Base-by-base conservation (phyloP, 2,113 vertebrate genomes). In the Cranoglanis bouderius region DNA sequence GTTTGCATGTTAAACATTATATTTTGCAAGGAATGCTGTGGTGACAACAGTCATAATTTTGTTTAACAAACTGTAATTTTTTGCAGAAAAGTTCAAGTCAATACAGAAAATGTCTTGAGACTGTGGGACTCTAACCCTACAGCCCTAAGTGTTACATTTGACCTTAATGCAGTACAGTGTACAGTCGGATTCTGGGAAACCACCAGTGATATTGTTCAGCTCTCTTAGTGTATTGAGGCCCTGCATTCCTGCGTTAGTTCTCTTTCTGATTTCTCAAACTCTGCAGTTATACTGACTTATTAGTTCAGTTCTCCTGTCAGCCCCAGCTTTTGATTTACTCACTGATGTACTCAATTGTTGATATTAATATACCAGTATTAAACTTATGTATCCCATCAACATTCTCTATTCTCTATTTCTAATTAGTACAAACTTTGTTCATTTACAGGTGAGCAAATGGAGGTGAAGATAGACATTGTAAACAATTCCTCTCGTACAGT, bases 401-500 rank as follows among this genome's bases (percentile, higher is more conserved):
- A 29, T 32, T 78, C 8, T 40, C 67, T 14, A 13, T 65, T 19
- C n/a, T 67, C 7, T 35, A 35, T 82, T 82, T 59, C 8, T 57
- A 32, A 9, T 83, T 24, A 32, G 7, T 49, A 80, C 21, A 6
- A 61, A 2, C 84, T 6, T 35, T 89, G 18, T 85, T 6, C 82
- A 40, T 35, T 87, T 82, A 13, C 87, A 96, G 94, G 91, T 35
- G 93, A 94, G 84, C 90, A 88, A 67, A 18, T 95, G n/a, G 94
- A 93, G 21, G 89, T 96, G 70, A 2, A 90, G 43, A 84, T 92
- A 10, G 88, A 10, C 53, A 90, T 95, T 55, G 85, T 93, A 55
- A 96, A 96, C 92, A 94, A 90, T 82, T 95, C 94, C 0, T 90
- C 93, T 82, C 93, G 94, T 82, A 63, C 88, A 51, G 93, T 95